These are phyloP conservation scores for Grammomys surdaster DNA, from an alignment of 2,113 vertebrate genomes.

Conservation along the genomic window DNA sequence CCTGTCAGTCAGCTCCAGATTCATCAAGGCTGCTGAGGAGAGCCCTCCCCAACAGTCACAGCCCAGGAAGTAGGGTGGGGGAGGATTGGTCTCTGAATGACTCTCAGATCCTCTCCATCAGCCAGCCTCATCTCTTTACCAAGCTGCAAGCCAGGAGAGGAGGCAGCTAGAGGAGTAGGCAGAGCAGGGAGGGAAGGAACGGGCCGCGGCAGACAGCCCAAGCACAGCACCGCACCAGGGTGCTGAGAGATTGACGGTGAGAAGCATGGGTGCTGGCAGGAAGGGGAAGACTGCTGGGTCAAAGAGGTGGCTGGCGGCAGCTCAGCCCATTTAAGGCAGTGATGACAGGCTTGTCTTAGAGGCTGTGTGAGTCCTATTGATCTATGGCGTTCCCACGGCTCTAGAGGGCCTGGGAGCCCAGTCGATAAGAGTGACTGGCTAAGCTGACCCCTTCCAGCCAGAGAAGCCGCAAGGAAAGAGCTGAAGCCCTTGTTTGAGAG, in stretches of 20 bases:
- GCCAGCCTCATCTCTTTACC: neutral
- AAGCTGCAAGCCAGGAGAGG: neutral
- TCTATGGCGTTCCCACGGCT: neutral
- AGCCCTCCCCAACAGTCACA: neutral
- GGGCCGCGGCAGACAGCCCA: neutral
- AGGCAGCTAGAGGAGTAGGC: neutral
- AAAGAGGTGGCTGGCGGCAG: no score
- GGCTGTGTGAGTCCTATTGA: neutral
- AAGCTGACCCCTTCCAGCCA: neutral
- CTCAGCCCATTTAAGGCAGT: neutral
- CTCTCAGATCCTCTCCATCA: neutral
- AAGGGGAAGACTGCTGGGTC: neutral
- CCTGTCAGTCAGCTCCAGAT: conserved; percentile 66
- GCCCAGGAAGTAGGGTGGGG: neutral
- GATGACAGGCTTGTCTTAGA: neutral
- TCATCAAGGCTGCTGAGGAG: neutral
- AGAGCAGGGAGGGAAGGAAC: neutral
- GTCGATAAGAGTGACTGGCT: neutral
- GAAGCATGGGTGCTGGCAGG: neutral
- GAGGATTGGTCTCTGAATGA: neutral
- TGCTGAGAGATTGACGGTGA: neutral
- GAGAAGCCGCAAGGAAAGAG: neutral
- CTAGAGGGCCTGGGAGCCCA: neutral
- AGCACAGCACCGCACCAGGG: no score
- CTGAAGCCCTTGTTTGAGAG: neutral